phyloP scores from a whole-genome alignment of 2,888 invertebrate genomes.

The Pyralis farinalis region DNA sequence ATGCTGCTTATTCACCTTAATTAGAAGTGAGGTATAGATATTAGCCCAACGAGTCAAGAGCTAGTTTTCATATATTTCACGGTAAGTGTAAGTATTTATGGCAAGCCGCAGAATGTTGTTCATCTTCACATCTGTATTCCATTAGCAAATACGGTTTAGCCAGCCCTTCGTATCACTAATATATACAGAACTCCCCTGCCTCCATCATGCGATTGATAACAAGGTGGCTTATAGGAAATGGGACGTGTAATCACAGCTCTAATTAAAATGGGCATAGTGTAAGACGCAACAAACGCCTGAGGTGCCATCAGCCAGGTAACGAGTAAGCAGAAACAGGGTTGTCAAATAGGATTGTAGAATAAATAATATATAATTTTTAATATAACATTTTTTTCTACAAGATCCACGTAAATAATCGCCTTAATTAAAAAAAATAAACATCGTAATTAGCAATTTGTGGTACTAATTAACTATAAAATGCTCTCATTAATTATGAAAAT shows the following conservation, averaged over 20 bases:
- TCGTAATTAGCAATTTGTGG: no score
- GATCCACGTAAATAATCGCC: no score
- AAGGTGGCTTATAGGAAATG: slow-evolving; percentile 43
- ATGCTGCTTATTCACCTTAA: no score
- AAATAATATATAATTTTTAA: no score
- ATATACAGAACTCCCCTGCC: slow-evolving; percentile 32
- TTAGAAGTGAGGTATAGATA: no score
- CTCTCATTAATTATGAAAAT: no score
- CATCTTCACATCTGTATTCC: slow-evolving; percentile 72
- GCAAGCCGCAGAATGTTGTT: slow-evolving; percentile 60
- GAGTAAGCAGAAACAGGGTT: slow-evolving; percentile 44
- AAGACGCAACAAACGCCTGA: slow-evolving; percentile 74
- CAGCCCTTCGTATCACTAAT: slow-evolving; percentile 46
- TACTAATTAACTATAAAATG: no score
- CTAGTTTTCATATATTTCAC: slow-evolving; percentile 1
- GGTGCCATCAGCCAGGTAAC: slow-evolving; percentile 67
- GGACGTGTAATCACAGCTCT: slow-evolving; percentile 60
- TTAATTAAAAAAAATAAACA: no score
- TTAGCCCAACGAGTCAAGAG: no score
- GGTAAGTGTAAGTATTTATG: slow-evolving; percentile 47
- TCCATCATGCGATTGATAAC: slow-evolving; percentile 33
- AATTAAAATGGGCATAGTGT: slow-evolving; percentile 46
- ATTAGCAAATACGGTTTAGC: slow-evolving; percentile 73
- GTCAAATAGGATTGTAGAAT: slow-evolving; percentile 19
- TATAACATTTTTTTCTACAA: no score